Conservation (phyloP, 2,888 invertebrate genomes). For the Sthenelais limicola region DNA sequence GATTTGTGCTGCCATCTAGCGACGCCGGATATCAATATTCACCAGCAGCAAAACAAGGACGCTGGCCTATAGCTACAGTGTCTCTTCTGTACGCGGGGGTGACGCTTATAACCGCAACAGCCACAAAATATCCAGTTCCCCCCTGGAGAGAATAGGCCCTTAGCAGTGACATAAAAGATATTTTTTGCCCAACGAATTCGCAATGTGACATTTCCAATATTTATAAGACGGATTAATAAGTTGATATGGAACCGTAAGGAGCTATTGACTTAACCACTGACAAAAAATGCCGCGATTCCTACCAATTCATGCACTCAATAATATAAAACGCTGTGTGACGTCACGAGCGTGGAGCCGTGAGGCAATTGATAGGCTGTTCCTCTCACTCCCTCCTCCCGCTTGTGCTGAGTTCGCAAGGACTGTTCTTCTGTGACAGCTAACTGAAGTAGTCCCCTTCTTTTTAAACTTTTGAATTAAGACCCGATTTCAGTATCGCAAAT, state of each 20-base stretch:
- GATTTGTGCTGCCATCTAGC: too few species aligned
- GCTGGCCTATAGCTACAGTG: too few species aligned
- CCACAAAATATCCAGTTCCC: slow-evolving; percentile 51
- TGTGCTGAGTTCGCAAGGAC: neutral
- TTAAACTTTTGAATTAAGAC: too few species aligned
- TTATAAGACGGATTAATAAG: slow-evolving; percentile 44
- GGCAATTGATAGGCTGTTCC: slow-evolving; percentile 60
- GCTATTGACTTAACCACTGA: slow-evolving; percentile 43
- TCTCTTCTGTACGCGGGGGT: too few species aligned
- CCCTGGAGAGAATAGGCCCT: slow-evolving; percentile 21
- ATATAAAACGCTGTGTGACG: slow-evolving; percentile 68
- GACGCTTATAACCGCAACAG: slow-evolving; percentile 70
- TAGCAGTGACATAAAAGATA: too few species aligned
- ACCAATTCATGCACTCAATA: slow-evolving; percentile 67
- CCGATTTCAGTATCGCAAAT: too few species aligned
- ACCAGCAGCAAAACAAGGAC: too few species aligned
- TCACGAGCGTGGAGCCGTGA: slow-evolving; percentile 65
- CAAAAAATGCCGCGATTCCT: slow-evolving; percentile 61
- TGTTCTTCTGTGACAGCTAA: slow-evolving; percentile 17
- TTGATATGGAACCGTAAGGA: slow-evolving; percentile 49
- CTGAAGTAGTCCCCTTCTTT: slow-evolving; percentile 33
- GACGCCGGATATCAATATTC: too few species aligned
- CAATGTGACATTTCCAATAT: too few species aligned
- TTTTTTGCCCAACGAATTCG: neutral
- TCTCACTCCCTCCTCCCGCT: slow-evolving; percentile 52